Conservation (phyloP, 2,113 vertebrate genomes). For the Ciconia maguari region DNA sequence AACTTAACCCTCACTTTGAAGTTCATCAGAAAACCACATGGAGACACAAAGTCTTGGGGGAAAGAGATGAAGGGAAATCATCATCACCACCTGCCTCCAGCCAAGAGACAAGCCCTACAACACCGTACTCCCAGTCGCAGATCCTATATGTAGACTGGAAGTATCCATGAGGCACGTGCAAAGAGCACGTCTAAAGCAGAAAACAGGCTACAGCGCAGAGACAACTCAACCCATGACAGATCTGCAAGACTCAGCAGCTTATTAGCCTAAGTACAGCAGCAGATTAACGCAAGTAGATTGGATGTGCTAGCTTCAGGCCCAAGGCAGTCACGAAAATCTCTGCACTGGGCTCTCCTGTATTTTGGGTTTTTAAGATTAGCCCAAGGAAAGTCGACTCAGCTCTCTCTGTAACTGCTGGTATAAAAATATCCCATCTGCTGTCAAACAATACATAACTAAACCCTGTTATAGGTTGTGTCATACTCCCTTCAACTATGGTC, state of each 20-base stretch:
- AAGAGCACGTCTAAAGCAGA: neutral
- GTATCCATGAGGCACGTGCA: neutral
- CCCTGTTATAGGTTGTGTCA: neutral
- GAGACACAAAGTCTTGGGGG: neutral
- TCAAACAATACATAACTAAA: neutral
- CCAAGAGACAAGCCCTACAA: neutral
- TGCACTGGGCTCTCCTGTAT: neutral
- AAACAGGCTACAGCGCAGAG: neutral
- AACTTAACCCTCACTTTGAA: neutral
- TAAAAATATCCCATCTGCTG: conserved; percentile 23
- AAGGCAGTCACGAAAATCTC: neutral
- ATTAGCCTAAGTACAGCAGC: neutral
- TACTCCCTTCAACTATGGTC: neutral
- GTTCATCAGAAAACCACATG: neutral
- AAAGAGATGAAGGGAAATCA: neutral
- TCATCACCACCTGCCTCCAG: neutral
- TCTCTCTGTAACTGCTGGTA: neutral
- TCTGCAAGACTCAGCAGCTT: neutral
- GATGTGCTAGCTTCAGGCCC: neutral
- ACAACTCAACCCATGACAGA: neutral
- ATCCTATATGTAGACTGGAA: neutral
- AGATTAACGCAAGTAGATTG: conserved; percentile 9
- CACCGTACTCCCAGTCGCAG: neutral
- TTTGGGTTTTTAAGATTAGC: conserved; percentile 3
- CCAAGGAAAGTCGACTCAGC: neutral